A percentile compares a stretch with the other conserved stretches of the same genome.
These are phyloP conservation scores for Tapirus terrestris DNA, from an alignment of 2,113 vertebrate species.

Conservation along the genomic window DNA sequence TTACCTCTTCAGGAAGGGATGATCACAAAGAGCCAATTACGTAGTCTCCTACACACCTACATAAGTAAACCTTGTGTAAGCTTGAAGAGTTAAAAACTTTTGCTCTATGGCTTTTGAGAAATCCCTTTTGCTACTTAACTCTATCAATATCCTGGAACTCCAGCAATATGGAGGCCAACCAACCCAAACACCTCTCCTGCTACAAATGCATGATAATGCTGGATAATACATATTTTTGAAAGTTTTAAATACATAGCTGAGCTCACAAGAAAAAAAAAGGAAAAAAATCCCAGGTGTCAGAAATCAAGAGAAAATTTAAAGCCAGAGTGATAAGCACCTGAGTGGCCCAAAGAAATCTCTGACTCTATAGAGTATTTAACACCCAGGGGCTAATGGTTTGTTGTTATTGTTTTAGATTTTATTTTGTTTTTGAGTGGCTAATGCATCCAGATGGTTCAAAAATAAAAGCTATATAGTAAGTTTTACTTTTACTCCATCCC, in stretches of 20 bases:
- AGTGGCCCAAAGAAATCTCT: neutral
- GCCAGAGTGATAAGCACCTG: neutral
- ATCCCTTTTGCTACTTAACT: neutral
- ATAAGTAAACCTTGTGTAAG: neutral
- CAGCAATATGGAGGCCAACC: neutral
- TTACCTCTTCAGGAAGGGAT: neutral
- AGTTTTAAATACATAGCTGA: constrained; percentile 21
- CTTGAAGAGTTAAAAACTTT: neutral
- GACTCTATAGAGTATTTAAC: neutral
- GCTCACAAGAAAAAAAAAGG: neutral
- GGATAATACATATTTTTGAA: neutral
- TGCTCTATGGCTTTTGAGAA: neutral
- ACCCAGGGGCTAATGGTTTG: neutral
- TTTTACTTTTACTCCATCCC: neutral
- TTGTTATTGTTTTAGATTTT: neutral
- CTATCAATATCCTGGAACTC: neutral
- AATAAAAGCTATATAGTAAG: neutral
- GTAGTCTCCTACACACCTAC: neutral
- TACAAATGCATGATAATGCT: neutral
- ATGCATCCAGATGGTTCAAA: neutral
- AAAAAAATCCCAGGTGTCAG: neutral
- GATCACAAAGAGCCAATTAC: neutral
- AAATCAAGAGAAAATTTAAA: constrained; percentile 9
- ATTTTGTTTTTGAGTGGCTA: neutral
- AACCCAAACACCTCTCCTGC: neutral